phyloP scores from a whole-genome alignment of 2,888 invertebrate species.

The Anodontia alba region DNA sequence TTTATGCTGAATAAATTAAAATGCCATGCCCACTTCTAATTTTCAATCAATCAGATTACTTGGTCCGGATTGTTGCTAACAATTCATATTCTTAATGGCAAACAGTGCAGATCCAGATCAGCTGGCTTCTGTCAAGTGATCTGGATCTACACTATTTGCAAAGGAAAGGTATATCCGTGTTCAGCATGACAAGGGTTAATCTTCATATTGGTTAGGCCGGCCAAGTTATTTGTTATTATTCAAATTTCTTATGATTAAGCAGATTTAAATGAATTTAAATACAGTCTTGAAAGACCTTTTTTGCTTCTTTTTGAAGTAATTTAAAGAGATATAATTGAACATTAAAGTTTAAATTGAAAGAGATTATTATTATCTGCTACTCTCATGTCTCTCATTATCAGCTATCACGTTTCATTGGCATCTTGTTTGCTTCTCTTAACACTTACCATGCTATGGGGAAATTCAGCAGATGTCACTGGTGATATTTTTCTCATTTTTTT shows the following conservation, averaged over 20 bases:
- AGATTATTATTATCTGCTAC: constrained; percentile 44
- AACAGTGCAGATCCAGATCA: too few species aligned
- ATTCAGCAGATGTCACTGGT: too few species aligned
- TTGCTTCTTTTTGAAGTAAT: neutral
- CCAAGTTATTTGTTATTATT: neutral
- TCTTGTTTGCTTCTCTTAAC: constrained; percentile 30
- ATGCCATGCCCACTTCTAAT: too few species aligned
- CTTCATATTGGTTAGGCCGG: neutral
- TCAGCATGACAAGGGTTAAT: neutral
- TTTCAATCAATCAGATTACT: too few species aligned
- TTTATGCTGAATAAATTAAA: too few species aligned
- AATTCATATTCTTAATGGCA: too few species aligned
- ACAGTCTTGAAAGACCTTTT: neutral
- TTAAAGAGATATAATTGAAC: constrained; percentile 13
- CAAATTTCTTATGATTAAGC: constrained; percentile 9
- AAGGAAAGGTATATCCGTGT: too few species aligned
- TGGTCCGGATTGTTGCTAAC: too few species aligned
- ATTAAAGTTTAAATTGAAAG: constrained; percentile 47
- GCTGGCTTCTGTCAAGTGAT: too few species aligned
- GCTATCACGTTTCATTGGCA: constrained; percentile 39
- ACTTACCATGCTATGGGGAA: too few species aligned
- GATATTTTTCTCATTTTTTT: too few species aligned
- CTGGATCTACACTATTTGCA: too few species aligned
- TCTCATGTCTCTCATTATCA: constrained; percentile 28
- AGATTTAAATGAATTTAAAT: constrained; percentile 5